These are phyloP conservation scores for Sorex araneus DNA, from an alignment of 2,113 vertebrate species.

Conservation along the genomic window DNA sequence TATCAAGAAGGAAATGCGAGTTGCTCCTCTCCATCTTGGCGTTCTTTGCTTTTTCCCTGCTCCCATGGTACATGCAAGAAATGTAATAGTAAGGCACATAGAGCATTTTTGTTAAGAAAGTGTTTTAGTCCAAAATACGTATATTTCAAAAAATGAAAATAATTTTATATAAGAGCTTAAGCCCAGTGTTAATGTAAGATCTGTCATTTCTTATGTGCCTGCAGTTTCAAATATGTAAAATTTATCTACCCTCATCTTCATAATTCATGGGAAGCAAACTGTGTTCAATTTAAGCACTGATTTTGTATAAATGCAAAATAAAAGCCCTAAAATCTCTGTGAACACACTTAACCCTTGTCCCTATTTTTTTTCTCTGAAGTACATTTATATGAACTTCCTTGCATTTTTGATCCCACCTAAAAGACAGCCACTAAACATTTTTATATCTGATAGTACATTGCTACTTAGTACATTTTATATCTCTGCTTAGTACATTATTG, in stretches of 20 bases:
- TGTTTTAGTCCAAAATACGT: background rate
- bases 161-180: background rate
- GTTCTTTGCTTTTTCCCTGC: background rate
- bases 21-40: background rate
- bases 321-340: background rate
- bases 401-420: slow-evolving; percentile 8
- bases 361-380: background rate
- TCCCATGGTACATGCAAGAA: background rate
- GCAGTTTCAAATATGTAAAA: slow-evolving; percentile 26
- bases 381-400: background rate
- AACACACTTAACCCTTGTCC: background rate
- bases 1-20: background rate
- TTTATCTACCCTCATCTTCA: slow-evolving; percentile 13
- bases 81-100: slow-evolving; percentile 18
- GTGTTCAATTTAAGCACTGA: slow-evolving; percentile 21
- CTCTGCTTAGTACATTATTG: too few species aligned
- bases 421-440: background rate
- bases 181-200: too few species aligned
- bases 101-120: background rate
- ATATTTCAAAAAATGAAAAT: slow-evolving; percentile 31
- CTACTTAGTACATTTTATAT: background rate
- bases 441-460: background rate
- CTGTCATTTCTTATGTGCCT: background rate
- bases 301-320: background rate
- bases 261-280: slow-evolving; percentile 18